These are phyloP conservation scores for Harpalus rubripes DNA, from an alignment of 2,888 invertebrate species.

Conservation along the genomic window DNA sequence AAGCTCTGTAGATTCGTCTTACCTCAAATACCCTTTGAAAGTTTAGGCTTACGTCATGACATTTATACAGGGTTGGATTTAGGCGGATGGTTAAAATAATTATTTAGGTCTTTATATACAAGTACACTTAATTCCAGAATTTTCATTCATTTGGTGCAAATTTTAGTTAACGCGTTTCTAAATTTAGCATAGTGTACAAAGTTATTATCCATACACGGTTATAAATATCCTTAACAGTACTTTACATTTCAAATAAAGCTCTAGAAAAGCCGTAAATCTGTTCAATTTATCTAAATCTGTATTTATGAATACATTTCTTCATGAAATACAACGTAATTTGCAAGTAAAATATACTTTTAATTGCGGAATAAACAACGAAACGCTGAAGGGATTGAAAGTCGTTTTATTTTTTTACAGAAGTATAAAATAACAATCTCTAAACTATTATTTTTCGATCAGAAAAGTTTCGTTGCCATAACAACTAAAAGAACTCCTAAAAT, in stretches of 20 bases:
- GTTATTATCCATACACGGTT: background rate
- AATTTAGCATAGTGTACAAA: background rate
- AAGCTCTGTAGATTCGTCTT: no score
- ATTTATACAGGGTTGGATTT: no score
- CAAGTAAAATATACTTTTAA: background rate
- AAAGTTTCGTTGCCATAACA: background rate
- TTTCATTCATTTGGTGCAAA: no score
- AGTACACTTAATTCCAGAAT: no score
- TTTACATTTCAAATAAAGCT: background rate
- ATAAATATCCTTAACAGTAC: background rate
- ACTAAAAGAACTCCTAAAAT: background rate
- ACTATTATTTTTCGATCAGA: background rate
- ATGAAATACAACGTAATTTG: background rate
- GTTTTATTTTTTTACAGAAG: no score
- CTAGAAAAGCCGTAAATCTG: background rate
- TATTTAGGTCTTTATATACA: no score
- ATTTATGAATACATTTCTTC: background rate
- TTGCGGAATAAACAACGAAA: no score
- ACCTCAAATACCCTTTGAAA: no score
- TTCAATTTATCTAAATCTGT: conserved; percentile 2
- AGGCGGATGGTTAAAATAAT: no score
- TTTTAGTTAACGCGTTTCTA: no score
- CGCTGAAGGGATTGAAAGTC: no score
- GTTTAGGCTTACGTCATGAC: no score
- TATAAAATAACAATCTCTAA: background rate